Conservation (phyloP, 92 coral and sea anemone species). For the Ricordea florida region DNA sequence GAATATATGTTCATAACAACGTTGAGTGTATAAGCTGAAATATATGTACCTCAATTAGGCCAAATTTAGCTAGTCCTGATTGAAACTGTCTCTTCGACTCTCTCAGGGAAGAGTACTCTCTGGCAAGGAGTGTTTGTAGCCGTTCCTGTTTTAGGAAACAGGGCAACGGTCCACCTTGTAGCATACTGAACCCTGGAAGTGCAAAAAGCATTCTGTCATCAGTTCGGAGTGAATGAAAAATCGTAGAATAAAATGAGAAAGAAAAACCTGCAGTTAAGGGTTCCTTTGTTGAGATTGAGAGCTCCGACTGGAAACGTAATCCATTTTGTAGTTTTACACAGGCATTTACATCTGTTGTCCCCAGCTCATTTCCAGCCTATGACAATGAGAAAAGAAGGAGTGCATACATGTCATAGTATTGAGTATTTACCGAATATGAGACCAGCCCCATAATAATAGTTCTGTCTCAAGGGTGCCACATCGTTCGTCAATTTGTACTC, state of each 20-base stretch:
- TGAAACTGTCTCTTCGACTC: conserved; percentile 36
- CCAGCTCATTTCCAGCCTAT: not conserved
- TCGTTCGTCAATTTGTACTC: not conserved
- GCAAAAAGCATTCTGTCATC: too few species aligned
- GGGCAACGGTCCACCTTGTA: conserved; percentile 70
- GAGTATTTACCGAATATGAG: conserved; percentile 39
- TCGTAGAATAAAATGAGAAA: not conserved
- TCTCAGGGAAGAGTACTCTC: not conserved
- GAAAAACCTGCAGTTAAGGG: not conserved
- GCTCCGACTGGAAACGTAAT: too few species aligned
- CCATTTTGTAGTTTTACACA: too few species aligned
- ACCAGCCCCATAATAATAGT: conserved; percentile 45
- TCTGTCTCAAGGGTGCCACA: not conserved
- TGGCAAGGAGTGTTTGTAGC: conserved; percentile 8
- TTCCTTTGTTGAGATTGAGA: not conserved
- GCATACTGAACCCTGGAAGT: conserved; percentile 49
- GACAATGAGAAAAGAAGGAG: not conserved
- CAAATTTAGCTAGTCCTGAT: conserved; percentile 32
- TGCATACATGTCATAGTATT: not conserved
- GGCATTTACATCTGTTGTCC: too few species aligned
- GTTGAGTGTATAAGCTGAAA: not conserved
- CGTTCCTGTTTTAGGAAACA: conserved; percentile 39
- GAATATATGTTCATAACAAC: too few species aligned
- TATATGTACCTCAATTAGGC: conserved; percentile 36
- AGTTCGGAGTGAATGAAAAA: not conserved